phyloP scores from a whole-genome alignment of 2,113 vertebrate species.

The Melanerpes aurifrons region DNA sequence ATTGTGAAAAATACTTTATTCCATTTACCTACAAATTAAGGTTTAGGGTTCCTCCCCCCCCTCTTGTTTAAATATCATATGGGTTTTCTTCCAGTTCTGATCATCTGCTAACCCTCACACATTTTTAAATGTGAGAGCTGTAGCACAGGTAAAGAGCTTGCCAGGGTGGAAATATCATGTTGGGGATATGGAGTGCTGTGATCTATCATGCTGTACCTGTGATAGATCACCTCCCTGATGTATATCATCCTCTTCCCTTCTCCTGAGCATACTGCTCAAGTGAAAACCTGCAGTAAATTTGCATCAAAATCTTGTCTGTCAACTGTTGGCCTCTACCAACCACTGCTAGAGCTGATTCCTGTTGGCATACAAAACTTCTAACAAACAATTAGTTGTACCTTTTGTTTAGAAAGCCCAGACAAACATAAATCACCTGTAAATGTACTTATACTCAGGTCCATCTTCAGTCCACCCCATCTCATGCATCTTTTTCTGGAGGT shows the following conservation, averaged over 20 bases:
- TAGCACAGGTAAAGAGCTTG: not conserved
- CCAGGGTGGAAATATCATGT: not conserved
- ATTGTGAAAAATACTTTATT: not conserved
- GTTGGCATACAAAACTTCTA: not conserved
- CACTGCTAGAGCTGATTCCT: not conserved
- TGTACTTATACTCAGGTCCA: slow-evolving; percentile 42
- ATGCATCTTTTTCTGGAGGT: slow-evolving; percentile 49
- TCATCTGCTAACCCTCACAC: not conserved
- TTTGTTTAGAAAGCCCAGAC: not conserved
- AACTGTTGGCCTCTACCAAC: not conserved
- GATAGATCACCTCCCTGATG: fast-evolving
- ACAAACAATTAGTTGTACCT: not conserved
- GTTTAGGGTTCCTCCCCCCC: too few species aligned
- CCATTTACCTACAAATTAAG: not conserved
- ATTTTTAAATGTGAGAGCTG: not conserved
- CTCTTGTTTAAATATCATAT: not conserved
- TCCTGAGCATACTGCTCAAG: not conserved
- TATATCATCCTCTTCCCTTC: not conserved
- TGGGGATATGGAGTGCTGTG: not conserved
- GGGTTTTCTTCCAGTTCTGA: not conserved
- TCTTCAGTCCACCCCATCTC: slow-evolving; percentile 70
- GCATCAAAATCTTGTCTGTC: not conserved
- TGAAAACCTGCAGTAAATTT: not conserved
- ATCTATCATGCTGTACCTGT: not conserved
- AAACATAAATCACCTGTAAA: slow-evolving; percentile 63